Percentiles rank a stretch among this genome's conserved stretches.
Conservation (phyloP, 92 coral and sea anemone species). For the Zoanthus gigantus region DNA sequence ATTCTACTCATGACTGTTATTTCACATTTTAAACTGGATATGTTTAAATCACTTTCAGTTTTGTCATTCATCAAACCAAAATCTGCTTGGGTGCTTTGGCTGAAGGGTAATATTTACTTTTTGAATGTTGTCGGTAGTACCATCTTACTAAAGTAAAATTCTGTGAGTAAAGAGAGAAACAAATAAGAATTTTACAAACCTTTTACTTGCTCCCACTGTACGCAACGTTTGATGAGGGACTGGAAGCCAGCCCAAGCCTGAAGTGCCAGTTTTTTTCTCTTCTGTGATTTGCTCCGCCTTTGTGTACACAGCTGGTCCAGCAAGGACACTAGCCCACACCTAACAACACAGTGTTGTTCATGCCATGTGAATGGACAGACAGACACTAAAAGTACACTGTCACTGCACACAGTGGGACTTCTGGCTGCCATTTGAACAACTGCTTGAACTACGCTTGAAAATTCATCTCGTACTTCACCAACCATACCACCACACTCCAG, state of each 20-base stretch:
- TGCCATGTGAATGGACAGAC: constrained; percentile 91
- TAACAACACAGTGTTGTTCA: constrained; percentile 91
- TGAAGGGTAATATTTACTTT: too few species aligned
- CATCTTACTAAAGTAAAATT: not conserved
- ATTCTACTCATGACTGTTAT: too few species aligned
- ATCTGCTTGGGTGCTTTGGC: too few species aligned
- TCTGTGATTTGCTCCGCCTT: constrained; percentile 59
- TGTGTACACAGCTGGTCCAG: constrained; percentile 85
- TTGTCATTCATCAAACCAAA: too few species aligned
- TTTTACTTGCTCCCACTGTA: constrained; percentile 93
- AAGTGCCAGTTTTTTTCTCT: constrained; percentile 71
- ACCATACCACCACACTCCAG: constrained; percentile 96
- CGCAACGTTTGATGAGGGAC: constrained; percentile 84
- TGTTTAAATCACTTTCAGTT: too few species aligned
- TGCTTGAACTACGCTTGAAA: constrained; percentile 82
- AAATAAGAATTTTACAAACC: constrained; percentile 59
- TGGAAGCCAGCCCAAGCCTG: constrained; percentile 95
- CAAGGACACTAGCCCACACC: constrained; percentile 85
- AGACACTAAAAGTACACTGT: constrained; percentile 78
- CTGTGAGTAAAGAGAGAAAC: not conserved
- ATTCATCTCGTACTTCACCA: constrained; percentile 87
- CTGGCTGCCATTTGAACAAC: constrained; percentile 79
- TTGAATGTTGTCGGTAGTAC: too few species aligned
- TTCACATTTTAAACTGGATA: too few species aligned
- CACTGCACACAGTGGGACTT: constrained; percentile 75